Percentiles rank a stretch among this genome's conserved stretches.
These are phyloP conservation scores for Lepas anatifera DNA, from an alignment of 2,888 invertebrate species.

Conservation along the genomic window DNA sequence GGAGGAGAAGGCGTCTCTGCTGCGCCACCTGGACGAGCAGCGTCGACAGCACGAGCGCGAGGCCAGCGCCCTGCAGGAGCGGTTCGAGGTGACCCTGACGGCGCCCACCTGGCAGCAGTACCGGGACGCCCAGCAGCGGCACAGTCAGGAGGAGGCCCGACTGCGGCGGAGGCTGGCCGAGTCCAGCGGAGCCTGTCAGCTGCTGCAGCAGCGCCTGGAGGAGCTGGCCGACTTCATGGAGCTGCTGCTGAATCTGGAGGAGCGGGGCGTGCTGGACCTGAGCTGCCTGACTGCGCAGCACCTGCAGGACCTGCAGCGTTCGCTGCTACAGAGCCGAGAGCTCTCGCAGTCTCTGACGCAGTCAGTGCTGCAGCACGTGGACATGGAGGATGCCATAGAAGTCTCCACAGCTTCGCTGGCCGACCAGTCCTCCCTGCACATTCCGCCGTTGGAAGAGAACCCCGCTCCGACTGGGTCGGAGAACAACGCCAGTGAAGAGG, in stretches of 20 bases:
- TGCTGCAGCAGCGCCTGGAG: conserved; percentile 48
- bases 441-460: neutral
- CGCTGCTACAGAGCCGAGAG: conserved; percentile 26
- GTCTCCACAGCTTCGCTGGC: neutral
- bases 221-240: conserved; percentile 53
- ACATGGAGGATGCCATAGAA: neutral
- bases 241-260: conserved; percentile 44
- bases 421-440: conserved; percentile 5
- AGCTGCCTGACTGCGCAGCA: conserved; percentile 25
- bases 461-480: neutral
- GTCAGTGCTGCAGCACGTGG: conserved; percentile 22
- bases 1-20: neutral
- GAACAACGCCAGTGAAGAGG: too few species aligned
- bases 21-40: conserved; percentile 5
- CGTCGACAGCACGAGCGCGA: neutral
- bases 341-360: conserved; percentile 27
- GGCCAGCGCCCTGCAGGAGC: neutral
- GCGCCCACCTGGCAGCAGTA: conserved; percentile 1
- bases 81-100: neutral
- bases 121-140: neutral
- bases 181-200: conserved; percentile 34
- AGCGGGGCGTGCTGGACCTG: conserved; percentile 26
- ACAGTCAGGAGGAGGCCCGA: neutral
- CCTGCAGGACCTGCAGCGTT: conserved; percentile 24
- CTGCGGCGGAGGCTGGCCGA: conserved; percentile 26